A percentile compares a stretch with the other conserved stretches of the same genome.
phyloP scores from a whole-genome alignment of 2,888 invertebrate species.

The Phytoseiulus persimilis region DNA sequence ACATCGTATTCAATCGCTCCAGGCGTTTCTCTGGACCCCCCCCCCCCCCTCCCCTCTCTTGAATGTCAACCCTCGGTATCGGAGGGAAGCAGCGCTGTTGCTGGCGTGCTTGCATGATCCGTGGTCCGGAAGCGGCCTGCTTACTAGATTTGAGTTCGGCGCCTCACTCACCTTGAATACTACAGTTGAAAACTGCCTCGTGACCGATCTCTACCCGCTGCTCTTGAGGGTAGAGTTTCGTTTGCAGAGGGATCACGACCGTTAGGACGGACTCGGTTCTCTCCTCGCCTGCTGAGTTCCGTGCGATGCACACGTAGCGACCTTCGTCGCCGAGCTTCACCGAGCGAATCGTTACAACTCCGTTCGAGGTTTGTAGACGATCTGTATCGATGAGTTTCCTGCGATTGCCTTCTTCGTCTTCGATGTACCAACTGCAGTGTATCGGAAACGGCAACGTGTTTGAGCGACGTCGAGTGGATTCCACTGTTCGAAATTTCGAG shows the following conservation, averaged over 20 bases:
- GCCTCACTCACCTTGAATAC: slow-evolving; percentile 21
- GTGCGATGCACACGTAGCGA: slow-evolving; percentile 31
- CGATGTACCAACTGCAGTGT: slow-evolving; percentile 18
- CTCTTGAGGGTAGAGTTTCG: slow-evolving; percentile 15
- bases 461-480: neutral
- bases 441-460: neutral
- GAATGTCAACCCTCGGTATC: neutral
- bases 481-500: too few species aligned
- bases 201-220: slow-evolving; percentile 29
- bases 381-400: slow-evolving; percentile 26
- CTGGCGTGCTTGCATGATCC: neutral
- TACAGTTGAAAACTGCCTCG: slow-evolving; percentile 33
- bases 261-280: slow-evolving; percentile 26
- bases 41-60: too few species aligned
- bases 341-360: slow-evolving; percentile 24
- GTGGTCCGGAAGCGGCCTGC: neutral
- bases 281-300: slow-evolving; percentile 22
- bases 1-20: neutral
- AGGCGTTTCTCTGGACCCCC: too few species aligned
- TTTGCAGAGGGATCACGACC: slow-evolving; percentile 22
- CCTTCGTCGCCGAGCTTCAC: slow-evolving; percentile 7
- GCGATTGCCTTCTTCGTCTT: slow-evolving; percentile 28
- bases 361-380: slow-evolving; percentile 35
- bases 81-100: neutral
- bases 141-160: neutral